A percentile compares a stretch with the other conserved stretches of the same genome.
Evolutionary conservation across 1,140 invertebrate genomes (phyloP).

Genomic region (Drosophila cardini): DNA sequence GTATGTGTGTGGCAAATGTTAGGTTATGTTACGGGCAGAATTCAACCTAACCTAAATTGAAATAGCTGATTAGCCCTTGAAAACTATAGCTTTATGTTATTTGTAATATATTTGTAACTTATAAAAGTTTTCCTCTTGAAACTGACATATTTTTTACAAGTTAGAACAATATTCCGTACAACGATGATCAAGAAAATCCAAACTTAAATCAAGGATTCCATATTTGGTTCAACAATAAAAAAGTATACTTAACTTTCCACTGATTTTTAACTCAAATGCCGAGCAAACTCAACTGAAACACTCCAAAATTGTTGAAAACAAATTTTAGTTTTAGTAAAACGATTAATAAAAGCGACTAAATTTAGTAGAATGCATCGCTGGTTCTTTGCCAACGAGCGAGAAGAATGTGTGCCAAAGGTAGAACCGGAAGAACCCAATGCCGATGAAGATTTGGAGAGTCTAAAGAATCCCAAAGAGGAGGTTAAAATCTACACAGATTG

Average conservation of each 20-base stretch:
- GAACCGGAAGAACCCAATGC: neutral
- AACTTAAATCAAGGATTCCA: no score
- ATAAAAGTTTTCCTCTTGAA: no score
- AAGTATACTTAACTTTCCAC: no score
- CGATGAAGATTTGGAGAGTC: neutral
- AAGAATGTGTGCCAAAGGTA: slow-evolving; percentile 38
- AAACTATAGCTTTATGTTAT: no score
- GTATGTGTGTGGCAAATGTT: neutral
- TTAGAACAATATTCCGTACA: no score
- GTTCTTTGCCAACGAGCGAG: slow-evolving; percentile 72
- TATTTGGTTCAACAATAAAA: no score
- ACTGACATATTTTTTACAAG: no score
- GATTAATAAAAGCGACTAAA: neutral
- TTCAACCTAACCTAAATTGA: neutral
- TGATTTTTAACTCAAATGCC: no score
- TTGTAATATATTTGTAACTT: no score
- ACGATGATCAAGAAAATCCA: no score
- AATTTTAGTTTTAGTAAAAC: slow-evolving; percentile 3
- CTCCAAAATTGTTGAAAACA: neutral
- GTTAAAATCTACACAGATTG: slow-evolving; percentile 49
- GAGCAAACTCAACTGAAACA: slow-evolving; percentile 2
- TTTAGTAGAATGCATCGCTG: slow-evolving; percentile 68
- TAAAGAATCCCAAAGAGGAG: neutral
- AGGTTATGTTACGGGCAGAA: neutral
- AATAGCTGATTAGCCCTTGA: no score